Percentiles rank a stretch among this genome's conserved stretches.
These are phyloP conservation scores for Machaerirhynchus nigripectus DNA, from an alignment of 2,113 vertebrate genomes.

Conservation along the genomic window DNA sequence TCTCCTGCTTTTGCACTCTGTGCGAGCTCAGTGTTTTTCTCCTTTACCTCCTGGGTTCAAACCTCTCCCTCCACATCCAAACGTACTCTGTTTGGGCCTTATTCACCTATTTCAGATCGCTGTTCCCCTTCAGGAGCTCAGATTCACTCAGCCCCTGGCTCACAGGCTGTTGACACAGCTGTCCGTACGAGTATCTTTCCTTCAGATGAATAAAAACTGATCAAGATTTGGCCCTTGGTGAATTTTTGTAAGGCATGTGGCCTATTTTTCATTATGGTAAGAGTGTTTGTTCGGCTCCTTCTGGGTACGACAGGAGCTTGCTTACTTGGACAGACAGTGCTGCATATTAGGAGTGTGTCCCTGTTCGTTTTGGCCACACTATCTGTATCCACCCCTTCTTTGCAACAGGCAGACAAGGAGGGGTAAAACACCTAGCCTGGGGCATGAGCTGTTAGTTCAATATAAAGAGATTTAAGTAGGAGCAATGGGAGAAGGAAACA, in stretches of 20 bases:
- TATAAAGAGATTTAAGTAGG: slow-evolving; percentile 52
- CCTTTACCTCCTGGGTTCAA: not conserved
- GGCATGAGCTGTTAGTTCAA: slow-evolving; percentile 5
- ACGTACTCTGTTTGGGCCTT: not conserved
- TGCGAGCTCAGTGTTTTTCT: not conserved
- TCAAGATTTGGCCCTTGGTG: slow-evolving; percentile 41
- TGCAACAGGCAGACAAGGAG: not conserved
- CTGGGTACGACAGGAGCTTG: not conserved
- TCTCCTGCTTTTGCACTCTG: not conserved
- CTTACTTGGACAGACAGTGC: not conserved
- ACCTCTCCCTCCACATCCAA: not conserved
- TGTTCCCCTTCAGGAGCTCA: not conserved
- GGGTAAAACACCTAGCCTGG: slow-evolving; percentile 9
- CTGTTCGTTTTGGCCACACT: not conserved
- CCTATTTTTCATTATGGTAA: slow-evolving; percentile 43
- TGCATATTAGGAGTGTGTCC: not conserved
- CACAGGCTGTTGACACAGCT: slow-evolving; percentile 59
- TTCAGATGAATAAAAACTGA: slow-evolving; percentile 55
- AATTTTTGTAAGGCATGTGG: slow-evolving; percentile 38
- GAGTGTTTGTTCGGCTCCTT: slow-evolving; percentile 31
- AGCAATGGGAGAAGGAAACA: slow-evolving; percentile 64
- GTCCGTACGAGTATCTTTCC: not conserved
- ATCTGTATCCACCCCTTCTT: not conserved
- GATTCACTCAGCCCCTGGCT: slow-evolving; percentile 34
- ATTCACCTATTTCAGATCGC: slow-evolving; percentile 7